Evolutionary conservation across 2,888 invertebrate genomes (phyloP).

Genomic region (Lacanobia oleracea): DNA sequence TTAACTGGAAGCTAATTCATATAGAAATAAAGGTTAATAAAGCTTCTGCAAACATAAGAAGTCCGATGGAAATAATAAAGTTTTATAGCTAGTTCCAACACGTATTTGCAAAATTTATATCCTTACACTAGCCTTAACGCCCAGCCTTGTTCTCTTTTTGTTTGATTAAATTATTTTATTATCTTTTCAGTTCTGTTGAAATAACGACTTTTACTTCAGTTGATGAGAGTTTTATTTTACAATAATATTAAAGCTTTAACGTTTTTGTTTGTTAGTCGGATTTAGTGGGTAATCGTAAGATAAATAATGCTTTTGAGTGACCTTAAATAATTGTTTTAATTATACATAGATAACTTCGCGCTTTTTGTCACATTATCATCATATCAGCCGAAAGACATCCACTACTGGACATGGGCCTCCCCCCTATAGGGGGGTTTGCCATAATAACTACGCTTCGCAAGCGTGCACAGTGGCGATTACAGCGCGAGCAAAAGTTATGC

Average conservation of each 20-base stretch:
- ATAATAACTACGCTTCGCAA: no score
- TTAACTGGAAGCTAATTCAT: background rate
- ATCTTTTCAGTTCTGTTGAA: conserved; percentile 10
- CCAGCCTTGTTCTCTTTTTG: conserved; percentile 17
- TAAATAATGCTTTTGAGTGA: background rate
- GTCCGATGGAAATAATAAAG: background rate
- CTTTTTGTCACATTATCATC: no score
- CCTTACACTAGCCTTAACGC: conserved; percentile 5
- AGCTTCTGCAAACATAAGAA: background rate
- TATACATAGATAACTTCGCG: no score
- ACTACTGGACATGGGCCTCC: no score
- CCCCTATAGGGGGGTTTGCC: no score
- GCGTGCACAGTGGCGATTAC: no score
- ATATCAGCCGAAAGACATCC: no score
- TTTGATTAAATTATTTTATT: conserved; percentile 44
- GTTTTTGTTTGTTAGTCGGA: background rate
- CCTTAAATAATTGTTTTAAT: no score
- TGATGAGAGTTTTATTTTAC: conserved; percentile 15
- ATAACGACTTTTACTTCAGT: conserved; percentile 1
- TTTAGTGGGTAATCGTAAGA: background rate
- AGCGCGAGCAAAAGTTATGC: no score
- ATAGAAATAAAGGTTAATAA: background rate
- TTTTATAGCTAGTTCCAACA: conserved; percentile 19
- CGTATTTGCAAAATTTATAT: conserved; percentile 23
- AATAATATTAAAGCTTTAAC: background rate